phyloP scores from a whole-genome alignment of 2,797 vertebrate genomes.

The Sardinella longiceps region DNA sequence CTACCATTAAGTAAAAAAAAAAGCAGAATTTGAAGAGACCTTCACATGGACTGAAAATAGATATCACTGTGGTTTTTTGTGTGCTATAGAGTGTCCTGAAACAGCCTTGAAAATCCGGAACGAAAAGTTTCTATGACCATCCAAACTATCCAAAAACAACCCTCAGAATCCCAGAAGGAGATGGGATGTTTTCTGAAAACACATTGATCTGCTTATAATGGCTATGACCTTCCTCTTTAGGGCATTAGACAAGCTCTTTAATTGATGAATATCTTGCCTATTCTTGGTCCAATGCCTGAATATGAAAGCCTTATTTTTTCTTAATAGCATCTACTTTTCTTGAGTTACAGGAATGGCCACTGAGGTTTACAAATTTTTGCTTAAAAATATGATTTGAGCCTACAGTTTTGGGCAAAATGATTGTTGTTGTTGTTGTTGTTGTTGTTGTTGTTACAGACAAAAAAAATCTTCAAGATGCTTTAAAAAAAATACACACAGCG shows the following conservation, averaged over 20 bases:
- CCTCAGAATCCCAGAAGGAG: background rate
- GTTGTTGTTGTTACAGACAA: no score
- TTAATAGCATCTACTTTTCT: no score
- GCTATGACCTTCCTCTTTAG: background rate
- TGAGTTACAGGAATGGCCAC: no score
- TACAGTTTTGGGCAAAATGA: no score
- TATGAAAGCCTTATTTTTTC: no score
- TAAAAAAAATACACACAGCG: no score
- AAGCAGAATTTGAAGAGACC: background rate
- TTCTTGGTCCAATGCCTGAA: background rate
- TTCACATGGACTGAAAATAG: background rate
- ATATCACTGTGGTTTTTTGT: background rate
- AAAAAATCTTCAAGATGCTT: no score
- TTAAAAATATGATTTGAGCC: no score
- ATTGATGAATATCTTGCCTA: background rate
- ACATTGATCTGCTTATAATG: background rate
- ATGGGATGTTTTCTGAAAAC: background rate
- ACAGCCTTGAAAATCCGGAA: background rate
- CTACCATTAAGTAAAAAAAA: no score
- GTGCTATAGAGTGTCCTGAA: background rate
- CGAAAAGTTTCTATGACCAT: background rate
- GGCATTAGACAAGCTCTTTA: background rate
- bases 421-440: no score
- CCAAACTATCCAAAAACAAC: no score
- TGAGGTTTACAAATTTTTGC: no score